phyloP scores from a whole-genome alignment of 2,888 invertebrate genomes.

The Dynastes maya region DNA sequence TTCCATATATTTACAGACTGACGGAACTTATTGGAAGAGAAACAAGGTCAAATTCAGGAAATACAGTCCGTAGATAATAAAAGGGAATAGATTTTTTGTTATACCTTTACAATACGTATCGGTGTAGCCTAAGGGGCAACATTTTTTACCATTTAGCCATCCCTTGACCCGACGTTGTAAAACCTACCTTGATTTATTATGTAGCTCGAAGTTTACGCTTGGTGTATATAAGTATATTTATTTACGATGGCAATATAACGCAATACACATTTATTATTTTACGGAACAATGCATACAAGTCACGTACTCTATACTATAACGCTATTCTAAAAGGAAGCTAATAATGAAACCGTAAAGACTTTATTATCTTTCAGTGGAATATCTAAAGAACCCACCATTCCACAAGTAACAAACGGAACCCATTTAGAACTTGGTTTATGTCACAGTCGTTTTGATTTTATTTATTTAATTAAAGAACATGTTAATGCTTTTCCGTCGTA shows the following conservation, averaged over 20 bases:
- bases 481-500: slow-evolving; percentile 9
- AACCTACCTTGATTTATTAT: slow-evolving; percentile 51
- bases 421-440: slow-evolving; percentile 30
- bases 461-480: slow-evolving; percentile 36
- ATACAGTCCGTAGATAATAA: slow-evolving; percentile 32
- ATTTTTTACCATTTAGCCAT: slow-evolving; percentile 40
- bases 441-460: slow-evolving; percentile 26
- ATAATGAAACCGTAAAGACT: slow-evolving; percentile 44
- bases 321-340: slow-evolving; percentile 46
- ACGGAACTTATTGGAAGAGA: not conserved
- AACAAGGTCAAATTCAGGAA: slow-evolving; percentile 3
- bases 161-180: slow-evolving; percentile 48
- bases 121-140: slow-evolving; percentile 35
- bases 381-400: slow-evolving; percentile 37
- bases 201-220: slow-evolving; percentile 35
- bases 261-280: slow-evolving; percentile 44
- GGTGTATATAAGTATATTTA: slow-evolving; percentile 32
- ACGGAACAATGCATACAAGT: slow-evolving; percentile 41
- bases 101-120: slow-evolving; percentile 32
- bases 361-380: slow-evolving; percentile 37
- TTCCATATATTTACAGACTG: not conserved
- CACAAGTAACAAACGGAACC: slow-evolving; percentile 26
- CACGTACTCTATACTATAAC: slow-evolving; percentile 43
- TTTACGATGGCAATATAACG: slow-evolving; percentile 47
- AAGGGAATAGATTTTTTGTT: slow-evolving; percentile 29